Evolutionary conservation across 2,888 invertebrate species (phyloP), one percentile per base, ranked within the genome.

Genomic region (Lagria hirta): DNA sequence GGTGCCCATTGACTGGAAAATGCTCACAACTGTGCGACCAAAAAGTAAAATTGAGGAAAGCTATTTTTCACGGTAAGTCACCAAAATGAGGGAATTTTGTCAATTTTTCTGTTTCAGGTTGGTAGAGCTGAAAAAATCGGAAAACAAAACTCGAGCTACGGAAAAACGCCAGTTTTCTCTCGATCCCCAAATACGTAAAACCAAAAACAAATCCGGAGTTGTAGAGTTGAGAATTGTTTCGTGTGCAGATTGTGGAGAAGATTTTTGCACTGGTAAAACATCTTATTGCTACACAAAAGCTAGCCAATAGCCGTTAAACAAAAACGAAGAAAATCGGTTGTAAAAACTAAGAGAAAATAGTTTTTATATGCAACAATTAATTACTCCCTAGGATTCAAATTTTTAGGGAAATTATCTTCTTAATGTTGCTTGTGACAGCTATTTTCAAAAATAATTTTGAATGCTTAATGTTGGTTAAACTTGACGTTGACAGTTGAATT

Each of bases 1-100:
- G 5, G 90, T 93, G 10, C 83, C 88, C 20, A 94, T 94, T 48
- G 90, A 91, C 65, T 94, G 93, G 93, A 82, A 87, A 69, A 93
- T 94, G 93, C 75, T 94, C 41, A 93, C 93, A 7, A 84, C 88
- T n/a, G 69, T 88, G 15, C 75, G 92, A 56, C 93, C 93, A 0
- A 90, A 90, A 68, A 79, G 80, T 16, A 88, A 88, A 61, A 71
- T 82, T 13, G 93, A 94, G 59, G 92, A 93, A 71, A 88, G 90
- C 62, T 88, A 87, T 73, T 93, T 88, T 66, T 88, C 88, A 51
- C 81, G 84, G 83, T 82, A 66, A 52, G n/a, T n/a, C n/a, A n/a
- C n/a, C n/a, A n/a, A n/a, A n/a, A n/a, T n/a, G 3, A 7, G 28
- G 14, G 28, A 28, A 13, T 17, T 4, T 11, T 8, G 4, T n/a